Evolutionary conservation across 2,888 invertebrate species (phyloP), one percentile per base, ranked within the genome.

Genomic region (Drosophila lacicola): DNA sequence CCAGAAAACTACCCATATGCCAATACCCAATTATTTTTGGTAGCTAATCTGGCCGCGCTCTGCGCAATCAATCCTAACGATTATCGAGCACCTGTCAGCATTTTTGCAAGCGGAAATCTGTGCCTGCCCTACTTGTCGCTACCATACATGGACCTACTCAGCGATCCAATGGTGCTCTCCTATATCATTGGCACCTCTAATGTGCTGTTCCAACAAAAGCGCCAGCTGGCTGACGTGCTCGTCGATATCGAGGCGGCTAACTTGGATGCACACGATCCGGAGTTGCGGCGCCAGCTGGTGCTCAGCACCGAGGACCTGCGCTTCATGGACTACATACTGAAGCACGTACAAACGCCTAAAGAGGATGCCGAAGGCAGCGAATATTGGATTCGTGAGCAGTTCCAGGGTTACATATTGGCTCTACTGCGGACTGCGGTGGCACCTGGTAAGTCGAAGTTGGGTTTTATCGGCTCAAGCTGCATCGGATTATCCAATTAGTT

Each of bases 141-240:
- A 76, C 98, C 98, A 79, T 98, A 98, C 91, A 95, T 99, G 93
- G 99, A 99, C 93, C 93, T 98, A 62, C 93, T 99, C 58, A 95
- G 95, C 53, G 98, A 98, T 92, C 94, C 96, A 4, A 96, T 97
- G 81, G 97, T 98, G 8, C 93, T 96, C 70, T 96, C 96, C 33
- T 97, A 96, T 92, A 94, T 98, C 46, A 96, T 98, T 65, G 99
- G 99, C 41, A 99, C 99, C n/a, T 99, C 99, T 14, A 99, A 99
- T 93, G 96, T 98, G n/a, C 93, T 99, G 39, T 99, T 99, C 91
- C 97, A 98, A 91, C 99, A 99, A 92, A 98, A 98, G 90, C 95
- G 96, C 70, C 97, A 98, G 88, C 93, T 98, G 53, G 96, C 97
- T 71, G 99, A 99, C 93, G 97, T 98, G 17, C 93, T 99, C 58